Base-by-base conservation (phyloP, 2,113 vertebrate genomes). In the Microcebus tavaratra region DNA sequence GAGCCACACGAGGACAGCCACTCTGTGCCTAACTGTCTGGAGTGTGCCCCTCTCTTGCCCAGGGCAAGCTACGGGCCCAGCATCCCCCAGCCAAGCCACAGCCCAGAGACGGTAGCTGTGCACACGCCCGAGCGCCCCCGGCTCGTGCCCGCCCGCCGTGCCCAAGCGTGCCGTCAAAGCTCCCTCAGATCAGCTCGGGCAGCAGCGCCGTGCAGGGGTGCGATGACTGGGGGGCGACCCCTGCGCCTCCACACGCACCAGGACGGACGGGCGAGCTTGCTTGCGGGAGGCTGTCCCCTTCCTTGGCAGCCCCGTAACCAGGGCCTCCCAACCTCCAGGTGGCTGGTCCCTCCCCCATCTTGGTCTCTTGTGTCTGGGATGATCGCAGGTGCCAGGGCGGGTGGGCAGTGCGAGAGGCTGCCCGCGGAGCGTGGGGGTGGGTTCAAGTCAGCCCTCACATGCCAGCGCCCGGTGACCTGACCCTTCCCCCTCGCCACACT, bases 71-170 rank as follows among this genome's bases (percentile, higher is more conserved):
- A 53, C 36, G 42, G 72, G 53, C 55, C 67, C 14, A 72, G 5
- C 6, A 14, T 8, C 42, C 48, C 45, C 42, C 29, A 27, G 72
- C 7, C 45, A 27, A 63, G 45, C 7, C 9, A 12, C 27, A 45
- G 25, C 80, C 50, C 29, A 14, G 5, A 45, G 27, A 3, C 5
- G 59, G 5, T 18, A 39, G 31, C 0, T 4, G 27, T 0, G 0
- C 13, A 21, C 34, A 5, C 5, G 12, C 17, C 53, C 15, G n/a
- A 4, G 23, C 11, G n/a, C n/a, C 53, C 76, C 0, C 3, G 0
- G 39, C 50, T 5, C 11, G 23, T 4, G 1, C 21, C 45, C 68
- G 0, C 34, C 0, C 68, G 0, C 34, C 0, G 8, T 1, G 3
- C n/a, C 63, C 1, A 25, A 36, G 18, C 8, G 0, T 14, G 6